phyloP scores from a whole-genome alignment of 2,113 vertebrate species.

The Merops nubicus region DNA sequence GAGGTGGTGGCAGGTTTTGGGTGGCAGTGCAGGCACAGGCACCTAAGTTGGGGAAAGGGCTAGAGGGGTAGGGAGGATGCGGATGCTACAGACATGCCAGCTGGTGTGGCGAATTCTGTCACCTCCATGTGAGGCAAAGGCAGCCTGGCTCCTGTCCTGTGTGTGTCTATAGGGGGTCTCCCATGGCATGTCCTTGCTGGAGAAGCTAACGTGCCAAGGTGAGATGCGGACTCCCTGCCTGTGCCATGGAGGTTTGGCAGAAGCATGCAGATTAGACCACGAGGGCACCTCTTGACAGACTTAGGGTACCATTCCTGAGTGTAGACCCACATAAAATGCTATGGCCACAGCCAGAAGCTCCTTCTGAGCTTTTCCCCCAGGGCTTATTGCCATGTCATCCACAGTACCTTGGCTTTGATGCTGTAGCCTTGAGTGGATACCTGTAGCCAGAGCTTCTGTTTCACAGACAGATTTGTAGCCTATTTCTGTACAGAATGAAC shows the following conservation, averaged over 20 bases:
- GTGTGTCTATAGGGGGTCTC: not conserved
- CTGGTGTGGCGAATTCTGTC: too few species aligned
- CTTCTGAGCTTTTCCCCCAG: not conserved
- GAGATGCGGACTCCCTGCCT: not conserved
- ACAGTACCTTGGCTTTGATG: not conserved
- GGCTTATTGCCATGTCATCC: not conserved
- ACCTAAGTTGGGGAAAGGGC: accelerated
- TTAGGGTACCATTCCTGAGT: not conserved
- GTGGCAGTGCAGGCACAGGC: not conserved
- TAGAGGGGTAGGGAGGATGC: not conserved
- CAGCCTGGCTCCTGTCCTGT: too few species aligned
- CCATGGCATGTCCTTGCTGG: not conserved
- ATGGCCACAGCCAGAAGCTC: not conserved
- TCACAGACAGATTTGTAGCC: not conserved
- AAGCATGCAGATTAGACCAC: not conserved
- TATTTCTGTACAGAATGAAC: not conserved
- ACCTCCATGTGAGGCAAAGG: too few species aligned
- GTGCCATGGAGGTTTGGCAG: not conserved
- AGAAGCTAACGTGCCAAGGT: not conserved
- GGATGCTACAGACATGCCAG: too few species aligned
- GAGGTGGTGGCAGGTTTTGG: not conserved
- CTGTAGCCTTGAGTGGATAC: not conserved
- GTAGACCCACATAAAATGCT: not conserved
- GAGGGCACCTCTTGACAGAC: accelerated
- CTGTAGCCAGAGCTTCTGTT: not conserved